Percentiles rank a stretch among this genome's conserved stretches.
phyloP scores from a whole-genome alignment of 1,140 invertebrate genomes.

The Meloidogyne hapla region DNA sequence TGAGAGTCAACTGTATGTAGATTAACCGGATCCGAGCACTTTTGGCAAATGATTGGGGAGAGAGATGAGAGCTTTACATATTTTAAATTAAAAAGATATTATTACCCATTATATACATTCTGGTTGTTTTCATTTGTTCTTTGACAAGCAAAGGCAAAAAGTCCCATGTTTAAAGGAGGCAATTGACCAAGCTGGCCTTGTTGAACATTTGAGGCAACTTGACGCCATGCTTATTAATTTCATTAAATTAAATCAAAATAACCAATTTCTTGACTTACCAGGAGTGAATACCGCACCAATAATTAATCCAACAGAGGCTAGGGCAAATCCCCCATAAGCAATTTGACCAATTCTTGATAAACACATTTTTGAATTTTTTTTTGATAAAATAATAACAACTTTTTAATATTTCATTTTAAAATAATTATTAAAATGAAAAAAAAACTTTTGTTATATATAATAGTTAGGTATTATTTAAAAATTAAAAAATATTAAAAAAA shows the following conservation, averaged over 20 bases:
- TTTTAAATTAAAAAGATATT: not conserved
- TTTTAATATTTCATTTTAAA: not conserved
- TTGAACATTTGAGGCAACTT: constrained; percentile 13
- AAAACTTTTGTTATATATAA: too few relatives aligned
- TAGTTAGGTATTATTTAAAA: too few relatives aligned
- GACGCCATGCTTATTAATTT: constrained; percentile 19
- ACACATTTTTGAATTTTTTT: constrained; percentile 37
- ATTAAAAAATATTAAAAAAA: too few relatives aligned
- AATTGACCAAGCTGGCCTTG: constrained; percentile 23
- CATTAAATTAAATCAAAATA: not conserved
- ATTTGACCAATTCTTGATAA: constrained; percentile 47
- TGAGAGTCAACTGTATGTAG: too few relatives aligned
- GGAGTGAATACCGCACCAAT: constrained; percentile 47
- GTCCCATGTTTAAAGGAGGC: constrained; percentile 32
- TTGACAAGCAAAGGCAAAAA: constrained; percentile 36
- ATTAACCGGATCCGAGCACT: too few relatives aligned
- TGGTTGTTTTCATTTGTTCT: constrained; percentile 5
- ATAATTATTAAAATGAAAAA: too few relatives aligned
- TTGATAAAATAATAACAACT: not conserved
- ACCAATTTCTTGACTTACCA: constrained; percentile 14
- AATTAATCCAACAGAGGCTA: constrained; percentile 38
- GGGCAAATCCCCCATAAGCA: constrained; percentile 43
- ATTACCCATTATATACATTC: not conserved
- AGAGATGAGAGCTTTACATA: too few relatives aligned
- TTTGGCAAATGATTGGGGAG: too few relatives aligned